Evolutionary conservation across 2,113 vertebrate species (phyloP).

Genomic region (Narcine bancroftii): DNA sequence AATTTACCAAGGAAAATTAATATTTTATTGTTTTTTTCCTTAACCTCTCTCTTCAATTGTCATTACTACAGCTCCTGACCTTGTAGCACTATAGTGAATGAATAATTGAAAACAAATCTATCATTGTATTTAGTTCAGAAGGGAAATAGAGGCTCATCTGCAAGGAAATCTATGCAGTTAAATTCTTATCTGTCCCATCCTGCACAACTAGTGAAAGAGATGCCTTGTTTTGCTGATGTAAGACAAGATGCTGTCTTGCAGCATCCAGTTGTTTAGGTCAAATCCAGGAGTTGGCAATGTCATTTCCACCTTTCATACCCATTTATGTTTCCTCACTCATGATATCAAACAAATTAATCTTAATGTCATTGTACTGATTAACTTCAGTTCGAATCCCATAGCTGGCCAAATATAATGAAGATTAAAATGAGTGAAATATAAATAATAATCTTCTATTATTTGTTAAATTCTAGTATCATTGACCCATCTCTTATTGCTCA

Average conservation of each 20-base stretch:
- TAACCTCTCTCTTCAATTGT: constrained; percentile 42
- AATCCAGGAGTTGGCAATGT: neutral
- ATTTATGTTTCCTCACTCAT: neutral
- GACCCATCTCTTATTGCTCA: too few relatives aligned
- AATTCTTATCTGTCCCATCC: neutral
- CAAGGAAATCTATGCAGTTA: constrained; percentile 33
- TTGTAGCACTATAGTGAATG: constrained; percentile 57
- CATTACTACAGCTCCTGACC: constrained; percentile 48
- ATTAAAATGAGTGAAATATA: neutral
- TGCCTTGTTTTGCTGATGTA: neutral
- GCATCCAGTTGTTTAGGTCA: neutral
- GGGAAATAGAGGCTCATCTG: neutral
- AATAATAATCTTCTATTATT: neutral
- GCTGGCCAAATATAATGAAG: neutral
- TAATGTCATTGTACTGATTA: neutral
- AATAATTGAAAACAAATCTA: constrained; percentile 56
- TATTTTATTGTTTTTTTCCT: constrained; percentile 53
- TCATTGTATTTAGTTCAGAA: constrained; percentile 16
- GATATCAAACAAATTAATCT: neutral
- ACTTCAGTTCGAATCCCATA: too few relatives aligned
- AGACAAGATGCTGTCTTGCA: neutral
- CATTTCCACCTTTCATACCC: neutral
- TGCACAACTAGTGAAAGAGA: neutral
- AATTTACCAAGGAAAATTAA: constrained; percentile 56
- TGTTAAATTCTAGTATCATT: too few relatives aligned